Base-by-base conservation (phyloP, 1,140 invertebrate species). In the Calliopsis andreniformis region DNA sequence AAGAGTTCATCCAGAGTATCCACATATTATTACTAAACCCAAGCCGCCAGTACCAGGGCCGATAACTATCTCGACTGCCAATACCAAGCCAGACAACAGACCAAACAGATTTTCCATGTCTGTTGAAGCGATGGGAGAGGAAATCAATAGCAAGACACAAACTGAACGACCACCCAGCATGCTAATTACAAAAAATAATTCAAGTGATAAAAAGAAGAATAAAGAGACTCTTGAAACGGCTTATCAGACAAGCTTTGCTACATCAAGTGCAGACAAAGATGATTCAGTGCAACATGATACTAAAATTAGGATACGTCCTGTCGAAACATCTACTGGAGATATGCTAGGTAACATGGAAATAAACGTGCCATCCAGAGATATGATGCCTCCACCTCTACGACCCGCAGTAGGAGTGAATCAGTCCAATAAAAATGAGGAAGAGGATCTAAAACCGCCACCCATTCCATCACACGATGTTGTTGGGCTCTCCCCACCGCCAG, bases 401-500 rank as follows among this genome's bases (percentile, higher is more conserved):
- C 59, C 78, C 7, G 10, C 30, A 0, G 49, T 63, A 14, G 64
- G 28, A 12, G 18, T 30, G 10, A 76, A 79, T 18, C 80, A 81
- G 30, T 51, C 79, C 7, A 81, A 80, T 7, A 86, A 87, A 23
- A 82, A 77, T 23, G 86, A 79, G 49, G 62, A 71, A 85, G 85
- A 87, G 35, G 88, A 80, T n/a, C 67, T 92, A 1, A 89, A 89
- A 67, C 90, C 91, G 51, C 89, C 91, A 25, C 88, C 91, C 20
- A 76, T 84, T 14, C 85, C 86, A 0, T 87, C 89, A 3, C 68
- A 71, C 12, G 88, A 91, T 6, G 91, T 92, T 25, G 79, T 92
- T 25, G 91, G 91, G 30, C 73, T 92, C 35, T 91, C 90, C 16
- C 91, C 91, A 51, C 90, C 91, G 8, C 90, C 90, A 0, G 77